Evolutionary conservation across 2,797 vertebrate species (phyloP), one percentile per base, ranked within the genome.

Genomic region (Enteromius treurensis): DNA sequence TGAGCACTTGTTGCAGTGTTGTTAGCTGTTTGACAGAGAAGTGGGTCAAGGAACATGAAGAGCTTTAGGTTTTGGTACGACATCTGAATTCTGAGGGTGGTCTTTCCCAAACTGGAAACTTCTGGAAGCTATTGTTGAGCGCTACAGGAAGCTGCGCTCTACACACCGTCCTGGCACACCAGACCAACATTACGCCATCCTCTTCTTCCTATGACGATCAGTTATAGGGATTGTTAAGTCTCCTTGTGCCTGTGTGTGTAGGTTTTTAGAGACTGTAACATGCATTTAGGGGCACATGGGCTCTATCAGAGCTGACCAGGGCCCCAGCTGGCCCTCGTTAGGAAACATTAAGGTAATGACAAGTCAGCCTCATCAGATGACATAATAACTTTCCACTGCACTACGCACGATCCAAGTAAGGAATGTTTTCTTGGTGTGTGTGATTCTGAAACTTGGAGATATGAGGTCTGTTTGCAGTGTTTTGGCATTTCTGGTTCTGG

Each of bases 151-250:
- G 19, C 13, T n/a, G 29, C 19, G 1, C 37, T 45, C 4, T n/a
- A 60, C 53, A 74, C 21, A 42, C 23, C 21, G 8, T 79, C 47
- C 49, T 79, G 64, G 51, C 34, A 70, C 69, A 74, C 14, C 7
- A 55, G 47, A 71, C 19, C 19, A 37, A 64, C n/a, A 60, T 64
- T 68, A 51, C 60, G 19, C 19, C 67, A 71, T 26, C 53, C 21
- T 80, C 29, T 84, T 32, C 80, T 47, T 10, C 60, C 74, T 79
- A 86, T 80, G 83, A 81, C 74, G 77, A 53, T 79, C 29, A 4
- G 53, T 71, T 69, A 21, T 80, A 85, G 64, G 79, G 84, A 82
- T 77, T 83, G 55, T 78, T 40, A 84, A 85, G 64, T 83, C 73
- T 81, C 79, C 76, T 51, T 68, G 73, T 68, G 23, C 17, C 40